These are phyloP conservation scores for Apamea epomidion DNA, from an alignment of 2,888 invertebrate genomes.

Conservation along the genomic window DNA sequence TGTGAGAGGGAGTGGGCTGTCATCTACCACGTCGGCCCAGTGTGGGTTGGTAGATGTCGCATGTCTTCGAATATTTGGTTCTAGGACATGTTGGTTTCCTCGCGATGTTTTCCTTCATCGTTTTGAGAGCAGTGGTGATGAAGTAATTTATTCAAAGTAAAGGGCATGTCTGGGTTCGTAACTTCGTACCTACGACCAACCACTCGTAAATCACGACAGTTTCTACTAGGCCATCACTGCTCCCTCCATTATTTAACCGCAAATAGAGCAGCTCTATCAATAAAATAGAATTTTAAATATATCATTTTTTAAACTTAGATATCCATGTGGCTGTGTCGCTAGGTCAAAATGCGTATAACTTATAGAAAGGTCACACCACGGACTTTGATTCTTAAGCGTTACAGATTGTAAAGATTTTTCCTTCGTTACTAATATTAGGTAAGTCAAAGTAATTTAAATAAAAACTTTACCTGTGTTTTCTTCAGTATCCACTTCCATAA, in stretches of 20 bases:
- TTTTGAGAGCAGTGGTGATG: too few species aligned
- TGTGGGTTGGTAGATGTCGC: neutral
- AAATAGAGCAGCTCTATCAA: neutral
- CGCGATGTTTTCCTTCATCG: too few species aligned
- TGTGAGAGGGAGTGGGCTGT: neutral
- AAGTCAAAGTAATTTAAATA: slow-evolving; percentile 1
- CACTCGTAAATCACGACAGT: neutral
- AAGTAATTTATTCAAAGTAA: too few species aligned
- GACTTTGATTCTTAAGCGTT: slow-evolving; percentile 37
- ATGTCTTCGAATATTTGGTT: neutral
- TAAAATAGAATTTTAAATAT: neutral
- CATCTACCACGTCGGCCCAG: neutral
- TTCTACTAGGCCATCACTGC: neutral
- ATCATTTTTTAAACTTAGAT: neutral
- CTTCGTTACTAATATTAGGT: neutral
- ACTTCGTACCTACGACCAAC: neutral
- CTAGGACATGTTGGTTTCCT: neutral
- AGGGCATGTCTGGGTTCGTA: too few species aligned
- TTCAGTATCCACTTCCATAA: slow-evolving; percentile 64
- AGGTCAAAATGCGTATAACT: slow-evolving; percentile 9
- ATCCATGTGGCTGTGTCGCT: neutral
- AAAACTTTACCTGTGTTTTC: slow-evolving; percentile 60
- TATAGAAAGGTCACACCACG: slow-evolving; percentile 43
- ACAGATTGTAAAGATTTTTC: slow-evolving; percentile 15
- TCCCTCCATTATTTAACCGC: neutral